These are phyloP conservation scores for honey bee (Apis mellifera) DNA, from an alignment of 1,140 invertebrate genomes.

Conservation along the genomic window DNA sequence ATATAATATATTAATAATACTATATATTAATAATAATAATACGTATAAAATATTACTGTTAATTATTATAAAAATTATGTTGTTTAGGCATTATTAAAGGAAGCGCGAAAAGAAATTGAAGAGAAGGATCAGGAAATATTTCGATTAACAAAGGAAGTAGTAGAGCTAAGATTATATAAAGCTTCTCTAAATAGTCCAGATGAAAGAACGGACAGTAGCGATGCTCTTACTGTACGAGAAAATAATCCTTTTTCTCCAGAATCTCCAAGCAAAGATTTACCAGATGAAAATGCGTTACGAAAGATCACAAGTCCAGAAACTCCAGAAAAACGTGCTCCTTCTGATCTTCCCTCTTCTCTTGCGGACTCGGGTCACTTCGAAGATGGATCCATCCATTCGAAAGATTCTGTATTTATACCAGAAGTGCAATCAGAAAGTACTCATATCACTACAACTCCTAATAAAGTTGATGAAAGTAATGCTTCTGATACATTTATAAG, in stretches of 20 bases:
- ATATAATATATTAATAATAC: neutral
- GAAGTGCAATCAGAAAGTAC: constrained; percentile 82
- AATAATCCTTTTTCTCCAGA: constrained; percentile 82
- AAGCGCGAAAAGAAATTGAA: constrained; percentile 88
- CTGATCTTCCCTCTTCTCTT: constrained; percentile 82
- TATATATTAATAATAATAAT: neutral
- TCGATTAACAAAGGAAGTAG: constrained; percentile 90
- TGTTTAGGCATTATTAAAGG: constrained; percentile 85
- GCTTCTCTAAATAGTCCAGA: constrained; percentile 88
- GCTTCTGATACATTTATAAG: constrained; percentile 31
- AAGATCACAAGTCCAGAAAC: constrained; percentile 55
- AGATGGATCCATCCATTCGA: constrained; percentile 89
- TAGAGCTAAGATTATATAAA: constrained; percentile 90
- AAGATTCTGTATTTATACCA: constrained; percentile 83
- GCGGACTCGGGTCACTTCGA: constrained; percentile 93
- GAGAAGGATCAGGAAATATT: constrained; percentile 91
- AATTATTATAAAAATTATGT: neutral
- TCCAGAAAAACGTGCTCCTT: constrained; percentile 63
- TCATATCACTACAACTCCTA: constrained; percentile 73
- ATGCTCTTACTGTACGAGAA: constrained; percentile 87
- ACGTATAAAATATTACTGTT: neutral
- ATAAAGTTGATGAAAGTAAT: constrained; percentile 4
- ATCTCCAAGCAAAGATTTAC: constrained; percentile 72
- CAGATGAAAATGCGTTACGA: constrained; percentile 57
- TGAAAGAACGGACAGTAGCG: constrained; percentile 86